Conservation (phyloP, 2,113 vertebrate genomes). For the Neomonachus schauinslandi region DNA sequence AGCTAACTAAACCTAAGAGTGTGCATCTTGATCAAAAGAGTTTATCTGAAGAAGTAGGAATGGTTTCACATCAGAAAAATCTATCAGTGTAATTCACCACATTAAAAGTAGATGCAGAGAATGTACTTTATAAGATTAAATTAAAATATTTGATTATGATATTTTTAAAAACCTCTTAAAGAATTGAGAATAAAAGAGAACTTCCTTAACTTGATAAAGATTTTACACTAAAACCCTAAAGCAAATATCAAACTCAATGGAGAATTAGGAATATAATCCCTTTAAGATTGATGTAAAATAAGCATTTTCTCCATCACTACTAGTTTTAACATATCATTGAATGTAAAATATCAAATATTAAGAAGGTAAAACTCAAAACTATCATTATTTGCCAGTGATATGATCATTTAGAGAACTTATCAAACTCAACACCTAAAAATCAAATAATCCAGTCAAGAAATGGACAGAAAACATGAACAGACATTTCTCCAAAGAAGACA, state of each 20-base stretch:
- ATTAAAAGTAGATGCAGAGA: constrained; percentile 13
- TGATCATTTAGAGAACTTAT: neutral
- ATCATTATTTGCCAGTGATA: neutral
- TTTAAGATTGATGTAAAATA: neutral
- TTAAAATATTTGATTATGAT: neutral
- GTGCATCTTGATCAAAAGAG: neutral
- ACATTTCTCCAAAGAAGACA: neutral
- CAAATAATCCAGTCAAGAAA: neutral
- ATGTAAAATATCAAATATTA: neutral
- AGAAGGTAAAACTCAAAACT: neutral
- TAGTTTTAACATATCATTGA: neutral
- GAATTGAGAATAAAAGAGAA: neutral
- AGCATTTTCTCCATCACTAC: neutral
- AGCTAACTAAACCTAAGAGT: neutral
- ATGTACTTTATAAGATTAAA: constrained; percentile 20
- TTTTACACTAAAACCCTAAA: constrained; percentile 4
- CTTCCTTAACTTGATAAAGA: neutral
- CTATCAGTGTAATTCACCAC: neutral
- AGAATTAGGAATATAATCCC: neutral
- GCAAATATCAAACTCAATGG: neutral
- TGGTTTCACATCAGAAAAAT: neutral
- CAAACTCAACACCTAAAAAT: neutral
- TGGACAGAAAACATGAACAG: neutral
- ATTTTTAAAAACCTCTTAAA: neutral
- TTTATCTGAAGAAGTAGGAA: neutral